Evolutionary conservation across 2,888 invertebrate genomes (phyloP), one percentile per base, ranked within the genome.

Genomic region (Apotomis turbidana): DNA sequence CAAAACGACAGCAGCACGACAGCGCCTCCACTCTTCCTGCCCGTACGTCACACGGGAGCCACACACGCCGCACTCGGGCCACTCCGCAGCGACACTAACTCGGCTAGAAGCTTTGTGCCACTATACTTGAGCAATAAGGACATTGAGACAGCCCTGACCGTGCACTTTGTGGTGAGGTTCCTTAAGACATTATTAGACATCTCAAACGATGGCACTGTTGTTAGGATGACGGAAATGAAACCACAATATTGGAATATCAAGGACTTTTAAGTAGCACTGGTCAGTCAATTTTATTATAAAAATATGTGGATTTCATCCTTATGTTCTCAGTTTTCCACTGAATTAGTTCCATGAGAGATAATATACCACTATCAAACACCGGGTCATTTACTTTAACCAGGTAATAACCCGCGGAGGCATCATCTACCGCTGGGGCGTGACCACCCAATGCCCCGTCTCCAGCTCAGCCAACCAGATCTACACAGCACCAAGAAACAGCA

Each of bases 341-440:
- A 44, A 44, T 44, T 44, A 6, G 44, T 44, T 5, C 44, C 6
- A 6, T 44, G 8, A 44, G 44, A 44, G 44, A 10, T 1, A 10
- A 10, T 10, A 10, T 49, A 49, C 10, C 27, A 27, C 27, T 27
- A 27, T 27, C 27, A 27, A 27, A 27, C 27, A 27, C 27, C 27
- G 27, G 27, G 27, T 27, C 27, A 27, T 27, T 27, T 27, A 27
- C 27, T 27, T 27, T 27, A 27, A 27, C 10, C 80, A 94, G 94
- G 90, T 93, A 0, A 87, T 93, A 51, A 93, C 93, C 4, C 84
- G 93, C 38, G 91, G 92, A 4, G 93, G 94, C 1, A 87, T 87
- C 46, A 90, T 93, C 68, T 87, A 91, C 80, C 87, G 93, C 0
- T 93, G 93, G 93, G 93, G 93, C 2, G 90, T 90, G 0, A 91